Percentiles rank a stretch among this genome's conserved stretches.
Conservation (phyloP, 2,888 invertebrate species). For the Creontiades dilutus region DNA sequence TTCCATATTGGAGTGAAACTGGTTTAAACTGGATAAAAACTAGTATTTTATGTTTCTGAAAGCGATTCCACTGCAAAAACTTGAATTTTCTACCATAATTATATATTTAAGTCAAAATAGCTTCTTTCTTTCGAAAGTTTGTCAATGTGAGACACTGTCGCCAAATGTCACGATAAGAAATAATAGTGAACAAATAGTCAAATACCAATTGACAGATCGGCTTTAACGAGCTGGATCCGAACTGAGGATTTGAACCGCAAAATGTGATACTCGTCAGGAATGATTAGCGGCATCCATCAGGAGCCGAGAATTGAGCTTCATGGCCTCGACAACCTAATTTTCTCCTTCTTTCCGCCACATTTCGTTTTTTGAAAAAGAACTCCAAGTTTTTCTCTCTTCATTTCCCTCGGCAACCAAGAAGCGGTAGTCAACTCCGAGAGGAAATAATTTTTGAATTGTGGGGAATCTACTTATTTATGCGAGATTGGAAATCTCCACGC, state of each 20-base stretch:
- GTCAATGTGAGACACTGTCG: too few species aligned
- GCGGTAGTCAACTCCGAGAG: constrained; percentile 59
- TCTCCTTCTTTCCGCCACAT: constrained; percentile 18
- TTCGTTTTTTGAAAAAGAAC: constrained; percentile 36
- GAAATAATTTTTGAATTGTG: constrained; percentile 74
- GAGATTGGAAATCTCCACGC: constrained; percentile 73
- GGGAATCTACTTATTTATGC: constrained; percentile 74
- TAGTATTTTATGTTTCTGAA: too few species aligned
- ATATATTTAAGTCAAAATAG: too few species aligned
- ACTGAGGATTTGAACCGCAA: not conserved
- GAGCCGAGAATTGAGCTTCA: constrained; percentile 3
- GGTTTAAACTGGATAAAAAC: too few species aligned
- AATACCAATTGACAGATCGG: too few species aligned
- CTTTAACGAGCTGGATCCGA: not conserved
- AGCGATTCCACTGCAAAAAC: too few species aligned
- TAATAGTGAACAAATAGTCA: too few species aligned
- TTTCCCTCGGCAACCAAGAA: constrained; percentile 44
- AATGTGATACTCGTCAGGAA: not conserved
- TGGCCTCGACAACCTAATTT: not conserved
- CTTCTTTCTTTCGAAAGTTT: too few species aligned
- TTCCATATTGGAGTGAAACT: too few species aligned
- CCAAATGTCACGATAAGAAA: too few species aligned
- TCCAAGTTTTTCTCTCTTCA: constrained; percentile 42
- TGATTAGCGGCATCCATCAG: not conserved
- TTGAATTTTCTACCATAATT: too few species aligned